Percentiles rank a stretch among this genome's conserved stretches.
phyloP scores from a whole-genome alignment of 2,888 invertebrate genomes.

The Drosophila koepferae region DNA sequence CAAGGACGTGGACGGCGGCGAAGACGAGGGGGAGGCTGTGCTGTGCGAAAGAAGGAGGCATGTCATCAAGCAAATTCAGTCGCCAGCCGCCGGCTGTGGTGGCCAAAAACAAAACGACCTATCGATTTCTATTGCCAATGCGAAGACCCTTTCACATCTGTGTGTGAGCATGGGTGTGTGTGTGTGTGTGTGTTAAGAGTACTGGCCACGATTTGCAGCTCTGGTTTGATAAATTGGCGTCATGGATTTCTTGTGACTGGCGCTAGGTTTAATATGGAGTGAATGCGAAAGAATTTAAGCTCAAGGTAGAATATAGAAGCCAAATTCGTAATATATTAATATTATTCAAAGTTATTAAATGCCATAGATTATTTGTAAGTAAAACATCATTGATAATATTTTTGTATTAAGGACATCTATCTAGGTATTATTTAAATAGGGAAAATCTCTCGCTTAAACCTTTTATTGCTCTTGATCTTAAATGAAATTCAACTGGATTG shows the following conservation, averaged over 20 bases:
- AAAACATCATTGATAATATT: too few relatives aligned
- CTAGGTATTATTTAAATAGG: neutral
- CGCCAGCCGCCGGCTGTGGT: constrained; percentile 51
- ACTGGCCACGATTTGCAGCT: constrained; percentile 21
- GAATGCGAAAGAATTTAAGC: constrained; percentile 5
- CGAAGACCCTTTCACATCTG: constrained; percentile 18
- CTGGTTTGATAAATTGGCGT: constrained; percentile 59
- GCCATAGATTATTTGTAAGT: too few relatives aligned
- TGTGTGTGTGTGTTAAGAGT: constrained; percentile 21
- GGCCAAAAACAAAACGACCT: constrained; percentile 68
- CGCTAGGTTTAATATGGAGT: constrained; percentile 14
- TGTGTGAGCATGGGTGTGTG: constrained; percentile 3
- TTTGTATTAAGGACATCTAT: too few relatives aligned
- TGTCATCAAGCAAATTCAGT: constrained; percentile 64
- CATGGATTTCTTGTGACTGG: constrained; percentile 42
- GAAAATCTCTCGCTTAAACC: too few relatives aligned
- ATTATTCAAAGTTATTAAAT: too few relatives aligned
- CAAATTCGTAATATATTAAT: neutral
- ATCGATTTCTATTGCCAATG: constrained; percentile 67
- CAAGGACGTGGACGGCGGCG: constrained; percentile 18
- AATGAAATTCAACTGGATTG: neutral
- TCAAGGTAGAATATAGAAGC: neutral
- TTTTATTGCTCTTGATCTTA: too few relatives aligned
- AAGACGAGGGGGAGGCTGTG: constrained; percentile 29
- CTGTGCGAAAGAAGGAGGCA: constrained; percentile 44